Evolutionary conservation across 2,113 vertebrate species (phyloP), one percentile per base, ranked within the genome.

Genomic region (Corythaeola cristata): DNA sequence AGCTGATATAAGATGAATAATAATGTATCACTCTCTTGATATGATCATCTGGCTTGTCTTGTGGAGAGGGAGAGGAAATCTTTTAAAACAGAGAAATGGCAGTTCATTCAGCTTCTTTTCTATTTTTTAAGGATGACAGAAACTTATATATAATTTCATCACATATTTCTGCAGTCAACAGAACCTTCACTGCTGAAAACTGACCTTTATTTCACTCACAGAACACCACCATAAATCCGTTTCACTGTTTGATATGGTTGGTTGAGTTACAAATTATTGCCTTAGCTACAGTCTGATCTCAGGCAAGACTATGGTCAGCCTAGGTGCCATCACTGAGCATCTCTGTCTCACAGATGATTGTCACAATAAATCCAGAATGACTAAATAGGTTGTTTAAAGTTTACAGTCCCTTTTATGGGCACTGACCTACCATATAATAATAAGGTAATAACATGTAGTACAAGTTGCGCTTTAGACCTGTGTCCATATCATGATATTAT

Each of bases 221-320:
- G 74, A 97, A 83, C 63, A 91, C 53, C 35, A 64, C 90, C 85
- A 71, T 97, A 97, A 97, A 97, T 97, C 96, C 92, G 97, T 97
- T 97, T 97, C 83, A 86, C 69, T 90, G 55, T 86, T 95, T 91
- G 92, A 88, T 92, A 96, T 96, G 97, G 92, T 94, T 97, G 96
- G 82, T 64, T 97, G 92, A 97, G 96, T 97, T 96, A 95, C 93
- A 95, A 92, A 96, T 95, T 94, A 96, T 95, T 96, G 86, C 94
- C 78, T 91, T 89, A 69, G 73, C 87, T 91, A 91, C 90, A 90
- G 60, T 96, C 86, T 73, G 88, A 95, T 94, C 95, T 92, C 94
- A 97, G 79, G 50, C 84, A 92, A 53, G 21, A 17, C 52, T 90
- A 19, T 87, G 85, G 55, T 73, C 35, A 26, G 58, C 68, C 45